Percentiles rank a stretch among this genome's conserved stretches.
Evolutionary conservation across 2,113 vertebrate genomes (phyloP).

Genomic region (Chaetorhynchus papuensis): DNA sequence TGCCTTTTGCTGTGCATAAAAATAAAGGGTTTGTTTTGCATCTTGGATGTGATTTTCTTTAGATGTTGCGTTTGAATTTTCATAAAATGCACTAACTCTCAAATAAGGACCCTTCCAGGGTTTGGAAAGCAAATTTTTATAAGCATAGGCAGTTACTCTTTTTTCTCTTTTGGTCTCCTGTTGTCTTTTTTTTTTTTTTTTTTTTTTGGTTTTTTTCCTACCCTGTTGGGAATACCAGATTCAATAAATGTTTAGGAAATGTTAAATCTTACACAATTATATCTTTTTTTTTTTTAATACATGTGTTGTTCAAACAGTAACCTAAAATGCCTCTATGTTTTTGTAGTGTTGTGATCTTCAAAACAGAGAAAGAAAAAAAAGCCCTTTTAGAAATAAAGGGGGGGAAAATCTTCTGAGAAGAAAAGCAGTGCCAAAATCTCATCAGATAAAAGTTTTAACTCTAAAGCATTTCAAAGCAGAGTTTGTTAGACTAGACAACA

Average conservation of each 20-base stretch:
- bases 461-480: background rate
- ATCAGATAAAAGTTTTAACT: background rate
- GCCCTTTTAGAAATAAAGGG: background rate
- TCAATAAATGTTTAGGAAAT: background rate
- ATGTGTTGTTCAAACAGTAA: background rate
- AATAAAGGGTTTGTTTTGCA: background rate
- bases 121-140: background rate
- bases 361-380: background rate
- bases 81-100: background rate
- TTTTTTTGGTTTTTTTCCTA: background rate
- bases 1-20: background rate
- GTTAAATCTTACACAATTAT: background rate
- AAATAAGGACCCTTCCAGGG: background rate
- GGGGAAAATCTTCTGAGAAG: background rate
- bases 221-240: background rate
- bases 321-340: background rate
- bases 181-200: background rate
- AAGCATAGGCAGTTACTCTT: background rate
- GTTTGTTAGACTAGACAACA: background rate
- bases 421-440: background rate
- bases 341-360: background rate
- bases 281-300: background rate
- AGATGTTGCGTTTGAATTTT: background rate
- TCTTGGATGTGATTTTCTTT: background rate
- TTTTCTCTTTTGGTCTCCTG: background rate